Conservation (phyloP, 2,888 invertebrate species). For the Drosophila nigricruria region DNA sequence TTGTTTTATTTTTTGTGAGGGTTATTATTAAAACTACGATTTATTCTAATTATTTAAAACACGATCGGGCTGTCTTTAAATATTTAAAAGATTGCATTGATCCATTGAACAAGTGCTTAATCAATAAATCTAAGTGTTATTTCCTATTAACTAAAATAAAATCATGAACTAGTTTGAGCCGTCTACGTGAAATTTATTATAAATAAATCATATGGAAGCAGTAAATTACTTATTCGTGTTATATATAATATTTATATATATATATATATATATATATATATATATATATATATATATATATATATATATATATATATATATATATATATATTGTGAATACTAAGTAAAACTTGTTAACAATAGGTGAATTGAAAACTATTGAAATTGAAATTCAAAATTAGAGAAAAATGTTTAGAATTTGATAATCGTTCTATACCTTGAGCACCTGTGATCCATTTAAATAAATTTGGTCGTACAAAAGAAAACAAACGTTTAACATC, state of each 20-base stretch:
- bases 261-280: constrained; percentile 2
- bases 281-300: constrained; percentile 1
- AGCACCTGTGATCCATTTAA: constrained; percentile 84
- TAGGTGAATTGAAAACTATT: neutral
- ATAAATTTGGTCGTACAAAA: constrained; percentile 58
- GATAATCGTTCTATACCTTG: constrained; percentile 80
- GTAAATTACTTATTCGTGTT: neutral
- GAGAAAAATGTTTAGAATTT: constrained; percentile 36
- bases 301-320: neutral
- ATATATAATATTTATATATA: neutral
- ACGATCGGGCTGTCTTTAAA: neutral
- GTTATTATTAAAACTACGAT: too few relatives aligned
- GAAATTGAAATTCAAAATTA: constrained; percentile 17
- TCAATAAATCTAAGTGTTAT: neutral
- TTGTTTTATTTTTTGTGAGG: too few relatives aligned
- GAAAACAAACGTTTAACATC: constrained; percentile 53
- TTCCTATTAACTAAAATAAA: neutral
- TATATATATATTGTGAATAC: constrained; percentile 4
- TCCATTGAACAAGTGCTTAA: neutral
- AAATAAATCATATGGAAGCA: neutral
- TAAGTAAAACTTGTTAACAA: neutral
- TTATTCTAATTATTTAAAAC: neutral
- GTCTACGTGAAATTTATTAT: neutral
- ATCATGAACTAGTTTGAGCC: neutral
- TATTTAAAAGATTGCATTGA: neutral